phyloP scores from a whole-genome alignment of 2,888 invertebrate genomes.

The Hyalella azteca region DNA sequence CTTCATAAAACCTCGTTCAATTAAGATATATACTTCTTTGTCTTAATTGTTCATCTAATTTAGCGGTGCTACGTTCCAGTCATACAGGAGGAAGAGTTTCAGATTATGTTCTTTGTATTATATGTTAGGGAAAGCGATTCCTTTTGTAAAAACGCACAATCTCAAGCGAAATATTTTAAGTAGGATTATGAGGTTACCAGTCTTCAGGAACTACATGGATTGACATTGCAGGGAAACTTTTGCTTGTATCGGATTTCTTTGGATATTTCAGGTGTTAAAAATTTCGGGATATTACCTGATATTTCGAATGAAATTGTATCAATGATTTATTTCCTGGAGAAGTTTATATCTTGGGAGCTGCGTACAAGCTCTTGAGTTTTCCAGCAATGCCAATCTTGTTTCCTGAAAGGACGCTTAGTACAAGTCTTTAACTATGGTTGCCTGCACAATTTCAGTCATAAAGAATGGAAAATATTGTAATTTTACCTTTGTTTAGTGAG shows the following conservation, averaged over 20 bases:
- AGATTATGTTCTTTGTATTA: slow-evolving; percentile 22
- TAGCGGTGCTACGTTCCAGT: slow-evolving; percentile 37
- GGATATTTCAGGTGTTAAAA: too few relatives aligned
- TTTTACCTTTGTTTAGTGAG: too few relatives aligned
- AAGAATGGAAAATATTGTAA: neutral
- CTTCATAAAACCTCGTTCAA: neutral
- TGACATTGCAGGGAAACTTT: slow-evolving; percentile 1
- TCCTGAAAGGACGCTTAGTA: too few relatives aligned
- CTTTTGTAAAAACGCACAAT: slow-evolving; percentile 18
- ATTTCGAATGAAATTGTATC: too few relatives aligned
- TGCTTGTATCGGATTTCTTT: too few relatives aligned
- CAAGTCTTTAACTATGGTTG: neutral
- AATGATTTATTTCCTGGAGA: too few relatives aligned
- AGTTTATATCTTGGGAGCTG: too few relatives aligned
- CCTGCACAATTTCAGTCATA: neutral
- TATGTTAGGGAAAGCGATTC: neutral
- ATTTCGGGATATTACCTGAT: too few relatives aligned
- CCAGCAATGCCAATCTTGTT: too few relatives aligned
- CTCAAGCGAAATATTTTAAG: slow-evolving; percentile 22
- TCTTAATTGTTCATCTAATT: neutral
- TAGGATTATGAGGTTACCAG: slow-evolving; percentile 8
- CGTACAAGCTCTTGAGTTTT: too few relatives aligned
- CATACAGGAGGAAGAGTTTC: neutral
- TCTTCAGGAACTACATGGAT: neutral
- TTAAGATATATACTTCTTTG: neutral